A percentile compares a stretch with the other conserved stretches of the same genome.
phyloP scores from a whole-genome alignment of 35 echinoderm and acorn worm species.

The Apostichopus californicus region DNA sequence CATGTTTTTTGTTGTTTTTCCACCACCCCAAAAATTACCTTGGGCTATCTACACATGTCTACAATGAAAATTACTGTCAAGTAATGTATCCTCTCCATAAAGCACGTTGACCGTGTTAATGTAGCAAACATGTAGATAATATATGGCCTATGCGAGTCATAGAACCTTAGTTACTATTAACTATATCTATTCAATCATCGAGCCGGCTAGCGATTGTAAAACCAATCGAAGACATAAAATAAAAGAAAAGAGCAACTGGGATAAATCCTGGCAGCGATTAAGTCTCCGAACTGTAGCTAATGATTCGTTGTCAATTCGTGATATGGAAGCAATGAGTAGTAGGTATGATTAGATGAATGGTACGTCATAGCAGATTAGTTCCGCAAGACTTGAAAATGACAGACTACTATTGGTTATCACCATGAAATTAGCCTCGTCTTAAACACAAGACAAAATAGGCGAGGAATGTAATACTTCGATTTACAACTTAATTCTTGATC shows the following conservation, averaged over 20 bases:
- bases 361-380: conserved; percentile 37
- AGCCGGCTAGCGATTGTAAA: too few species aligned
- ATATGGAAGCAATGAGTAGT: neutral
- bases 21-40: too few species aligned
- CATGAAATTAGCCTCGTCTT: conserved; percentile 7
- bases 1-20: too few species aligned
- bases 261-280: neutral
- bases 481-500: conserved; percentile 6
- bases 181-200: too few species aligned
- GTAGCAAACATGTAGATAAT: too few species aligned
- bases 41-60: too few species aligned
- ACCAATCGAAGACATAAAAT: too few species aligned
- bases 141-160: too few species aligned
- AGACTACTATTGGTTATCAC: conserved; percentile 3
- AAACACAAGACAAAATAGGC: conserved; percentile 13
- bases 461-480: conserved; percentile 30
- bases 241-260: neutral
- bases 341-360: conserved; percentile 8
- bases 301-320: neutral
- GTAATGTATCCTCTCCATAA: too few species aligned
- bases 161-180: too few species aligned
- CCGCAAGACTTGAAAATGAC: conserved; percentile 17
- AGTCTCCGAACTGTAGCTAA: neutral
- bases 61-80: too few species aligned
- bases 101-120: too few species aligned